Base-by-base conservation (phyloP, 2,113 vertebrate genomes). In the Crotophaga sulcirostris region DNA sequence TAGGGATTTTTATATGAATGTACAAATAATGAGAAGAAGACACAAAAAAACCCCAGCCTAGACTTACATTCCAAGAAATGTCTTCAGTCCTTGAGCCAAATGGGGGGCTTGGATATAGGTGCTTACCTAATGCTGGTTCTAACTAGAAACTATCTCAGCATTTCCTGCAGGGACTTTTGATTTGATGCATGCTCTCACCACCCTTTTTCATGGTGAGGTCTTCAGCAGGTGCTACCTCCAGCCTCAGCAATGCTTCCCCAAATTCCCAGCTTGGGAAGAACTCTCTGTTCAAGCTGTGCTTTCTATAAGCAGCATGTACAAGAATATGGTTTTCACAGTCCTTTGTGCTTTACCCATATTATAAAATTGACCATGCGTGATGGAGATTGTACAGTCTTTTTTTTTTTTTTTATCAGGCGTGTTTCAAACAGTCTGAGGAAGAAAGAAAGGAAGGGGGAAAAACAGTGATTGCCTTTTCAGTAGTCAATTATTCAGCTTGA, bases 81-180 rank as follows among this genome's bases (percentile, higher is more conserved):
- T 34, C 33, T 80, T 68, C 20, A 36, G 24, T 28, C 36, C 44
- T 84, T 56, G 44, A 45, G 56, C 20, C 73, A 68, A 38, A 24
- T 14, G n/a, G 17, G 84, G 49, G 19, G 10, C n/a, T 62, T 76
- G 21, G 45, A 19, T 69, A 9, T 11, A 72, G 56, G 44, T 44
- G 21, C 21, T 56, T 7, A n/a, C 23, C 11, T 29, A 60, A 3
- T 1, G 8, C 36, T 1, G 10, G 7, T 28, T 5, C 29, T 60
- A 8, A 14, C n/a, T 20, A 33, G n/a, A 31, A 80, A 20, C 44
- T 55, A 3, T 23, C 31, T 60, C 36, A 76, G 23, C 23, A 24
- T 64, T 72, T 54, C 2, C 3, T 4, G 1, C 13, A 31, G 20
- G 16, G 8, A 29, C 29, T 55, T 76, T 13, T 63, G 54, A 63